phyloP scores from a whole-genome alignment of 1,140 invertebrate genomes.

The Drosophila rhopaloa region DNA sequence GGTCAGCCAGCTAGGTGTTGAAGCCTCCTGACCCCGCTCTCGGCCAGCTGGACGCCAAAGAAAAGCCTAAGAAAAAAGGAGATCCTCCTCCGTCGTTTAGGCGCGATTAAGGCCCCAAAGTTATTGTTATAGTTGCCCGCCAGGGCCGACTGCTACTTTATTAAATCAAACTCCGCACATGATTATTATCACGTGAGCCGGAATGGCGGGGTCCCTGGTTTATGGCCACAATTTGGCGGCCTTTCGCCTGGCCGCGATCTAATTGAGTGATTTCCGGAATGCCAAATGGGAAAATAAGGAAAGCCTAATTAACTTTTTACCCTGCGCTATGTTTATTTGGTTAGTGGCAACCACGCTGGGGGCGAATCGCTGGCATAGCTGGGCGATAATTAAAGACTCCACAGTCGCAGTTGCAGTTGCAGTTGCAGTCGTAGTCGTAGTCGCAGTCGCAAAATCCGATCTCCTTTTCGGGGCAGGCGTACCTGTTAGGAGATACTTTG shows the following conservation, averaged over 20 bases:
- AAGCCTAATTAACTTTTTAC: constrained; percentile 78
- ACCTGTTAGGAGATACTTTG: constrained; percentile 83
- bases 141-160: constrained; percentile 73
- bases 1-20: constrained; percentile 76
- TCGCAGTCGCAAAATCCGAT: constrained; percentile 21
- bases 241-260: constrained; percentile 70
- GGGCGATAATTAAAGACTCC: constrained; percentile 73
- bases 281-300: constrained; percentile 36
- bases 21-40: constrained; percentile 62
- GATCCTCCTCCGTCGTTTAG: constrained; percentile 66
- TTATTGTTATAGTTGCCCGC: constrained; percentile 79
- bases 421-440: constrained; percentile 11
- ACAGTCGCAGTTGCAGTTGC: background rate
- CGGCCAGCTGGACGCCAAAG: constrained; percentile 23
- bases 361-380: constrained; percentile 71
- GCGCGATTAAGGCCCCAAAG: constrained; percentile 75
- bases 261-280: constrained; percentile 77
- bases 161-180: constrained; percentile 83
- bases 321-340: constrained; percentile 65
- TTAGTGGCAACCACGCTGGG: constrained; percentile 29
- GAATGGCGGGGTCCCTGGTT: constrained; percentile 24
- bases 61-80: background rate
- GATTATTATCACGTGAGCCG: constrained; percentile 79
- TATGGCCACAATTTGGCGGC: constrained; percentile 66
- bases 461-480: constrained; percentile 69